Base-by-base conservation (phyloP, 2,888 invertebrate genomes). In the Andrena minutula region DNA sequence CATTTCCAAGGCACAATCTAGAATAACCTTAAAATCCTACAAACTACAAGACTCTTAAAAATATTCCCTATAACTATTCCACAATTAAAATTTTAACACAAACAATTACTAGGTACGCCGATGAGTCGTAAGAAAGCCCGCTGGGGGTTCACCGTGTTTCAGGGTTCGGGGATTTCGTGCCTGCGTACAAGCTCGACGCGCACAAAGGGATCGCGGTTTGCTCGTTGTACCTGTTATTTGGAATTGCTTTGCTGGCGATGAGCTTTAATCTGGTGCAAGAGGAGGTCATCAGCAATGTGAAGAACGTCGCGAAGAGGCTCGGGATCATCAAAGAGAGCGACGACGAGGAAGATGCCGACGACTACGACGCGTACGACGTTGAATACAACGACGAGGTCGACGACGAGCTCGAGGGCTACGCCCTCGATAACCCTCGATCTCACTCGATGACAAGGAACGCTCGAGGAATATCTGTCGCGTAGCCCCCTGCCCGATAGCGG, bases 241-340 rank as follows among this genome's bases (percentile, higher is more conserved):
- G 99, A 7, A 99, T 99, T 91, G 98, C 99, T 0, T 94, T 99
- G 63, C 94, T 99, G 85, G 99, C 99, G 35, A 99, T 99, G 99
- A 98, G 98, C 90, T 99, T 99, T 94, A 99, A 99, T 95, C 95
- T 99, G 92, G 98, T 99, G 61, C 99, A 98, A 94, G 98, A 98
- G 92, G 98, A 98, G 94, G 98, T 98, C 10, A 97, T 98, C 84
- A 97, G 97, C 79, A 97, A 97, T 91, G 98, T 98, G 5, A 98
- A 98, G 90, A 96, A 96, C 81, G 96, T 98, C 8, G 98, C 98
- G 28, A 97, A 97, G 88, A 96, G 97, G 77, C 95, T 98, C 75
- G 98, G 98, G 60, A 98, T 98, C 93, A 96, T 98, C 88, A 98
- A 98, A 93, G 96, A 97, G 79, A 95, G 96, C 28, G 95, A 95